These are phyloP conservation scores for Bovichtus diacanthus DNA, from an alignment of 2,797 vertebrate species.

Conservation along the genomic window DNA sequence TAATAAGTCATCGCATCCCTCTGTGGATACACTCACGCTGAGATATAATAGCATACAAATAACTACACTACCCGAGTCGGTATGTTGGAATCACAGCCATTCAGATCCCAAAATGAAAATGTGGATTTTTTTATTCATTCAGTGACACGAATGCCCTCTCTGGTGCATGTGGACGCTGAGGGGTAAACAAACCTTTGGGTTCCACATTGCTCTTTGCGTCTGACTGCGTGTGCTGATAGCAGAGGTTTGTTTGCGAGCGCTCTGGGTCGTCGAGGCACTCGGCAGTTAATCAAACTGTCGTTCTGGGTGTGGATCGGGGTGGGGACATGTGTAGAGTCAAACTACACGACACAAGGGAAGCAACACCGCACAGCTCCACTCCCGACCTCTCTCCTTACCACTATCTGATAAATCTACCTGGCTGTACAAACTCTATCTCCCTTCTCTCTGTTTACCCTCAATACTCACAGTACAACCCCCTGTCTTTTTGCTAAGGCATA, in stretches of 20 bases:
- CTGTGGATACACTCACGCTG: neutral
- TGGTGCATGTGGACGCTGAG: neutral
- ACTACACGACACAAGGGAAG: constrained; percentile 19
- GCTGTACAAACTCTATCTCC: constrained; percentile 11
- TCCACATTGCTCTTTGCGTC: neutral
- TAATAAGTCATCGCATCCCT: neutral
- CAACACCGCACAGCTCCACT: neutral
- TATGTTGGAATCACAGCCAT: neutral
- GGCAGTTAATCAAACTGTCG: constrained; percentile 72
- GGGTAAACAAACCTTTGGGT: constrained; percentile 23
- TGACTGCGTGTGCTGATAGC: constrained; percentile 23
- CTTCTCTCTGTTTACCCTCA: constrained; percentile 27
- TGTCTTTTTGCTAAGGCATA: constrained; percentile 12
- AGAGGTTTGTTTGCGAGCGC: constrained; percentile 44
- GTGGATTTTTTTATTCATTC: neutral
- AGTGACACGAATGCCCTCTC: neutral
- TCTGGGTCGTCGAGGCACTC: constrained; percentile 39
- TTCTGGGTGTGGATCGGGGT: constrained; percentile 13
- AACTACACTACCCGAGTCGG: neutral
- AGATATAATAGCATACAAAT: neutral
- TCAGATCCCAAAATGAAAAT: constrained; percentile 4
- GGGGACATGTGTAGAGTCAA: constrained; percentile 40
- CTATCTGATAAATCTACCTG: constrained; percentile 18
- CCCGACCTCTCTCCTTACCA: constrained; percentile 2
- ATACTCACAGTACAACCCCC: neutral